Evolutionary conservation across 2,888 invertebrate species (phyloP).

Genomic region (Prenolepis imparis): DNA sequence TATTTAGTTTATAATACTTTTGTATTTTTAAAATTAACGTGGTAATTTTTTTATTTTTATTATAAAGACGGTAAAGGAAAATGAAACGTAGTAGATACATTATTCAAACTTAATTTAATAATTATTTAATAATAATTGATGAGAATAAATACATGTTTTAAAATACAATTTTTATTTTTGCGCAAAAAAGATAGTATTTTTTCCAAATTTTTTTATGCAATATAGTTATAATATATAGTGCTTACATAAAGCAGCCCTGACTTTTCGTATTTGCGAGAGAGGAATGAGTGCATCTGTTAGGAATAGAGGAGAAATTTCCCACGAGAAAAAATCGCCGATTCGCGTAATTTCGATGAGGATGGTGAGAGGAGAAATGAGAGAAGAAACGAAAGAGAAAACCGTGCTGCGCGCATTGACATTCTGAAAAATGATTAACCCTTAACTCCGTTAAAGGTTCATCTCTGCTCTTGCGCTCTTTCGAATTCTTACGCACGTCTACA

Average conservation of each 20-base stretch:
- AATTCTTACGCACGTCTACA: conserved; percentile 42
- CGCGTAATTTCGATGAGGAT: conserved; percentile 1
- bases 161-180: not conserved
- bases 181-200: not conserved
- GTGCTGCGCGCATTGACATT: conserved; percentile 14
- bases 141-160: not conserved
- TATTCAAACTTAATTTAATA: not conserved
- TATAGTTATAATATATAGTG: not conserved
- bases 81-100: not conserved
- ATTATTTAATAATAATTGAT: not conserved
- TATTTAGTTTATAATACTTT: not conserved
- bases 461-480: conserved; percentile 7
- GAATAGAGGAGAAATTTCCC: not conserved
- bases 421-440: conserved; percentile 39
- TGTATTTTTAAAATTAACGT: not conserved
- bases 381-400: no score
- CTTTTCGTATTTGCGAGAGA: not conserved
- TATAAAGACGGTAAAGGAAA: not conserved
- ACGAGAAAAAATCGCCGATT: conserved; percentile 28
- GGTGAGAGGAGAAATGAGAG: not conserved
- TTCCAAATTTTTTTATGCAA: not conserved
- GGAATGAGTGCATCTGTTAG: not conserved
- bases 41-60: not conserved
- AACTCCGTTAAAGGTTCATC: conserved; percentile 13
- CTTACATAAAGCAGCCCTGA: not conserved